Evolutionary conservation across 2,113 vertebrate species (phyloP).

Genomic region (Solea senegalensis): DNA sequence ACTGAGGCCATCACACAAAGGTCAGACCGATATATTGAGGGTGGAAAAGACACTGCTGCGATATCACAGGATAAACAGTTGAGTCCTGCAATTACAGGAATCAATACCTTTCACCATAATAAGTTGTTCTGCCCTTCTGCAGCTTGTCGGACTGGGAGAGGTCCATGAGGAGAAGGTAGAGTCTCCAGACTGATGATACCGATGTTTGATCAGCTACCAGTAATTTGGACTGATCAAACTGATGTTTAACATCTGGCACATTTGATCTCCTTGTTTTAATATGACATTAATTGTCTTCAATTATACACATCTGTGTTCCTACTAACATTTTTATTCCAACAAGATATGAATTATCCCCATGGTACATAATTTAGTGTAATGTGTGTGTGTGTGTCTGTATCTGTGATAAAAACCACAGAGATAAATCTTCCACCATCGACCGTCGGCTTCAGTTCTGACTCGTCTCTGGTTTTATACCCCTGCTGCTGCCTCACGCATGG

Average conservation of each 20-base stretch:
- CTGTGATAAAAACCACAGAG: neutral
- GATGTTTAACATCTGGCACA: constrained; percentile 18
- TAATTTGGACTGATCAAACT: constrained; percentile 72
- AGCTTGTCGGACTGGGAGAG: constrained; percentile 73
- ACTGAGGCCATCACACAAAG: constrained; percentile 67
- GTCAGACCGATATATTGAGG: constrained; percentile 41
- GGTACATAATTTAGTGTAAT: neutral
- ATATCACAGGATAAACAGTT: constrained; percentile 7
- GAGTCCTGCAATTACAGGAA: constrained; percentile 16
- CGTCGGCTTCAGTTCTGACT: constrained; percentile 69
- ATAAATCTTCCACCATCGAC: constrained; percentile 20
- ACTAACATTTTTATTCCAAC: constrained; percentile 61
- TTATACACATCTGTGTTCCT: constrained; percentile 40
- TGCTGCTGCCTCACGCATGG: constrained; percentile 72
- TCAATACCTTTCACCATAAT: constrained; percentile 18
- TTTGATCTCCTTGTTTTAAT: constrained; percentile 44
- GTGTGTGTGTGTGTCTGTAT: neutral
- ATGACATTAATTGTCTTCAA: constrained; percentile 74
- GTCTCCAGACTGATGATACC: constrained; percentile 41
- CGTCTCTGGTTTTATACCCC: constrained; percentile 63
- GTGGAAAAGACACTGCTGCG: constrained; percentile 16
- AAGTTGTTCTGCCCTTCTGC: constrained; percentile 65
- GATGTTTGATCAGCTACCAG: constrained; percentile 55
- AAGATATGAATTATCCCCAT: neutral
- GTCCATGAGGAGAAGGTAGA: constrained; percentile 78